Evolutionary conservation across 92 coral and sea anemone species (phyloP).

Genomic region (Zoanthus gigantus): DNA sequence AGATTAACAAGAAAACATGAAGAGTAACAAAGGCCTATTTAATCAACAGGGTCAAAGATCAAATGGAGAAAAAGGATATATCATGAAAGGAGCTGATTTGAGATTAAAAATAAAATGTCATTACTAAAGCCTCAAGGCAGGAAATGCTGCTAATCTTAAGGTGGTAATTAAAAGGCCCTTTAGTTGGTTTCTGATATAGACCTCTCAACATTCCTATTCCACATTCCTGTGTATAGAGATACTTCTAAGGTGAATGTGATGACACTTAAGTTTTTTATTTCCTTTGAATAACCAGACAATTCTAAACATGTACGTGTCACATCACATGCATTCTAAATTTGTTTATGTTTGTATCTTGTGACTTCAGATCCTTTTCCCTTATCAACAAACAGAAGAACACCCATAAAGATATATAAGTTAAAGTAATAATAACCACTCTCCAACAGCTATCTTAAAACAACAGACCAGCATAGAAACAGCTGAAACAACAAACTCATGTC

Average conservation of each 20-base stretch:
- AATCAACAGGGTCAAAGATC: slow-evolving; percentile 35
- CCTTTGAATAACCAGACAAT: neutral
- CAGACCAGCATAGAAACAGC: slow-evolving; percentile 10
- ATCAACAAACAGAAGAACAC: neutral
- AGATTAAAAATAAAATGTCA: slow-evolving; percentile 12
- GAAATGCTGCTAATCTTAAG: slow-evolving; percentile 28
- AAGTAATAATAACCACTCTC: neutral
- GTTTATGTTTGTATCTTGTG: neutral
- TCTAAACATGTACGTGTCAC: neutral
- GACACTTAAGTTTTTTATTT: slow-evolving; percentile 12
- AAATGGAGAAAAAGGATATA: slow-evolving; percentile 1
- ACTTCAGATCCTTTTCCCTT: neutral
- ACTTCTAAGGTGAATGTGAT: neutral
- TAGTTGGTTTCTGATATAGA: neutral
- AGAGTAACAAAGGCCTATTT: slow-evolving; percentile 31
- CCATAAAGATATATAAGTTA: slow-evolving; percentile 13
- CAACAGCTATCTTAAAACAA: slow-evolving; percentile 11
- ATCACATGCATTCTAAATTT: neutral
- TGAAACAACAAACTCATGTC: slow-evolving; percentile 10
- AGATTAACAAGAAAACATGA: slow-evolving; percentile 10
- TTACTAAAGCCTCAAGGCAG: slow-evolving; percentile 22
- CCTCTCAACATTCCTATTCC: neutral
- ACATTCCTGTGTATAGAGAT: neutral
- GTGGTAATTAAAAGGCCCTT: slow-evolving; percentile 29
- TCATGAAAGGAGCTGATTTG: slow-evolving; percentile 16